Conservation (phyloP, 1,140 invertebrate genomes). For the Drosophila saltans region DNA sequence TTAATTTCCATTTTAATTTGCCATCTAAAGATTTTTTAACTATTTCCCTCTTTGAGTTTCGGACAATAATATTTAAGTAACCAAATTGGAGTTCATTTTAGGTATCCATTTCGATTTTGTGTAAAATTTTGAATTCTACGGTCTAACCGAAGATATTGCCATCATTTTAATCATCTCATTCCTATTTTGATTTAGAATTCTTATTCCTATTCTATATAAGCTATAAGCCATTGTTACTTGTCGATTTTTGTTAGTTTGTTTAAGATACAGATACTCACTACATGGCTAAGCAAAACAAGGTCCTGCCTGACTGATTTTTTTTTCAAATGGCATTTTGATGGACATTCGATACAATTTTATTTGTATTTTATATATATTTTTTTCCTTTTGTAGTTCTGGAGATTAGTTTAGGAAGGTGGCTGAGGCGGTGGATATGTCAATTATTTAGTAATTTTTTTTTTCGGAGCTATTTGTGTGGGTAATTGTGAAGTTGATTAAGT, state of each 20-base stretch:
- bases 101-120: neutral
- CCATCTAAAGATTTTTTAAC: neutral
- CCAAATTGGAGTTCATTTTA: too few relatives aligned
- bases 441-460: conserved; percentile 11
- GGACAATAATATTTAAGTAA: too few relatives aligned
- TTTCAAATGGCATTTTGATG: conserved; percentile 55
- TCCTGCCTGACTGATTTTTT: conserved; percentile 69
- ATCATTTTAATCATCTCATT: neutral
- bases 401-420: conserved; percentile 46
- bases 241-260: conserved; percentile 46
- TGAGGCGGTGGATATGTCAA: conserved; percentile 67
- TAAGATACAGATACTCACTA: conserved; percentile 73
- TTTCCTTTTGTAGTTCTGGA: neutral
- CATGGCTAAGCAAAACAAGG: conserved; percentile 68
- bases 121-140: conserved; percentile 38
- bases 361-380: conserved; percentile 4
- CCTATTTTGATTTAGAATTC: conserved; percentile 1
- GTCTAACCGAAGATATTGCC: conserved; percentile 45
- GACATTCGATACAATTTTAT: conserved; percentile 43
- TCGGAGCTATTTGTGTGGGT: conserved; percentile 32
- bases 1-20: too few relatives aligned
- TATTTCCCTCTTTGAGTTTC: neutral
- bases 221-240: conserved; percentile 59
- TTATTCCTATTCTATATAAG: conserved; percentile 37
- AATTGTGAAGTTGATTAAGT: conserved; percentile 31